These are phyloP conservation scores for Lepidocyrtoides sp. DNA, from an alignment of 2,888 invertebrate genomes.

Conservation along the genomic window DNA sequence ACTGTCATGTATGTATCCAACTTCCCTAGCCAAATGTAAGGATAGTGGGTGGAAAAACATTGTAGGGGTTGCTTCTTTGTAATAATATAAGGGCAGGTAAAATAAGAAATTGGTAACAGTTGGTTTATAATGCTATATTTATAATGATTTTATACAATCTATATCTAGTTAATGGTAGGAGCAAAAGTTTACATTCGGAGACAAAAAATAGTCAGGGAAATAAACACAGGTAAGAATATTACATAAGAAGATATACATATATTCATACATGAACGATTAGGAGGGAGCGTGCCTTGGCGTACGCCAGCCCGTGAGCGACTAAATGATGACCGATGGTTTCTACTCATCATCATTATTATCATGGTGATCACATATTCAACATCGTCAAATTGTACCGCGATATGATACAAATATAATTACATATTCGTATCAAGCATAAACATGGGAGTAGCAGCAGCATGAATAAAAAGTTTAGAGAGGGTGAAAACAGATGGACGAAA, in stretches of 20 bases:
- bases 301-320: conserved; percentile 79
- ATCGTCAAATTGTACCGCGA: conserved; percentile 2
- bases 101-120: conserved; percentile 62
- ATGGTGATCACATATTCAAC: conserved; percentile 27
- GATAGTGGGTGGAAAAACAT: too few species aligned
- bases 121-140: conserved; percentile 21
- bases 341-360: conserved; percentile 44
- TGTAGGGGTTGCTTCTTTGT: background rate
- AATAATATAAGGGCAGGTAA: conserved; percentile 16
- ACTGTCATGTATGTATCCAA: too few species aligned
- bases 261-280: conserved; percentile 64
- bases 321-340: conserved; percentile 59
- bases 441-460: background rate
- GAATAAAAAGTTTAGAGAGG: background rate
- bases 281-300: conserved; percentile 81
- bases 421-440: conserved; percentile 12
- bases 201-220: background rate
- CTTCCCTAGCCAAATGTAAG: too few species aligned
- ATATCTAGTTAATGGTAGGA: background rate
- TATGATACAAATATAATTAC: conserved; percentile 46
- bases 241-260: background rate
- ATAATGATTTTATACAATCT: too few species aligned
- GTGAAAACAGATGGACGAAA: conserved; percentile 18
- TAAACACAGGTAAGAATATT: background rate
- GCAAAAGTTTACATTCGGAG: background rate